Base-by-base conservation (phyloP, 2,797 vertebrate species). In the Sphaeramia orbicularis region DNA sequence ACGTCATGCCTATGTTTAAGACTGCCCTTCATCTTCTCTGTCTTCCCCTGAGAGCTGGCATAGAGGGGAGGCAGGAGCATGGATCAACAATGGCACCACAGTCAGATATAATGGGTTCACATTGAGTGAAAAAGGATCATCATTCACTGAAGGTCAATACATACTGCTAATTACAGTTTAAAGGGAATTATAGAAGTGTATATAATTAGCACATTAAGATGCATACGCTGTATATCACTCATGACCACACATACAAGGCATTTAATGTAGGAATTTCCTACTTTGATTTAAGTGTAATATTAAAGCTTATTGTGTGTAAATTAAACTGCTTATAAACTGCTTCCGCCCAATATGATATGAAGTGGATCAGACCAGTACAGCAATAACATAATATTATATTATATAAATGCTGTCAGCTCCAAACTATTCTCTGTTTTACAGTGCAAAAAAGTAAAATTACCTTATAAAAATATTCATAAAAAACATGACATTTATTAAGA, bases 121-220 rank as follows among this genome's bases (percentile, higher is more conserved):
- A 30, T 45, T 12, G 74, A 71, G 44, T 77, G 41, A 70, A 71
- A 50, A 55, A 47, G 67, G 71, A 77, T 83, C 69, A 67, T 1
- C 35, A 18, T 54, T 67, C n/a, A 69, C 21, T 69, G 56, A 78
- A 81, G 78, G 82, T 85, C 78, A 79, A 58, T 63, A 16, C 43
- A n/a, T 12, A 40, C 38, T 1, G 24, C 49, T 55, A 61, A 70
- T 43, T 47, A 10, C 35, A 42, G 10, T 70, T 59, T 56, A 55
- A 78, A 74, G 10, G 10, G 2, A 21, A 53, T 78, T 44, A 55
- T 38, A 60, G 44, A 13, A 32, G 6, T 45, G 44, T 19, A 27
- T 10, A 18, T n/a, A 45, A 40, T 27, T 38, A 13, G 59, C 36
- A 49, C 37, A 54, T 65, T 49, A n/a, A 64, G 45, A 6, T 19